Percentiles rank a stretch among this genome's conserved stretches.
phyloP scores from a whole-genome alignment of 2,888 invertebrate genomes.

The Nemapogon koenigi region DNA sequence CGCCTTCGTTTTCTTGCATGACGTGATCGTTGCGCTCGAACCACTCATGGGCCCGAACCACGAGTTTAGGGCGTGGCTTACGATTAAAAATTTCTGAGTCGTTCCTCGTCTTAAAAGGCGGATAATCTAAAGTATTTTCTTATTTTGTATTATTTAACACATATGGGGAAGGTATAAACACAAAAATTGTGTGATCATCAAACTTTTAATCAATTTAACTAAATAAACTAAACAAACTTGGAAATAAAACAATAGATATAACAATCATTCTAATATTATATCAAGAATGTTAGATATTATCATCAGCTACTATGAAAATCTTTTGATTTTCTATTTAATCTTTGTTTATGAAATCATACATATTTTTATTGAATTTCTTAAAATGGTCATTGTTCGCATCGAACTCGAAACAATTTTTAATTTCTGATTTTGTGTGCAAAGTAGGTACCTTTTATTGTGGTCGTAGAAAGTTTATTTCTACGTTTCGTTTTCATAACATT shows the following conservation, averaged over 20 bases:
- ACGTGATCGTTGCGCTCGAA: no score
- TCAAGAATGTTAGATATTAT: background rate
- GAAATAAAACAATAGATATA: background rate
- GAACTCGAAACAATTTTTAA: constrained; percentile 4
- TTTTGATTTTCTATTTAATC: background rate
- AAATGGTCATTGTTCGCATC: background rate
- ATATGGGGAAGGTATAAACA: background rate
- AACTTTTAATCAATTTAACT: background rate
- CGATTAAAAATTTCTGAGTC: no score
- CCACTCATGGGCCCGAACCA: no score
- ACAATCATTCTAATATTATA: background rate
- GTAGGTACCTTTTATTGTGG: constrained; percentile 4
- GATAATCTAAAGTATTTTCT: background rate
- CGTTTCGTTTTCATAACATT: constrained; percentile 3
- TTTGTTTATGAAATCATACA: constrained; percentile 1
- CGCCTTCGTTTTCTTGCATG: no score
- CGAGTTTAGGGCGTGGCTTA: no score
- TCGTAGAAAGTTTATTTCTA: constrained; percentile 3
- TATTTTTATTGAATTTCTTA: constrained; percentile 4
- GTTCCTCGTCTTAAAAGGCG: no score
- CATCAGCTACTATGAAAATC: background rate
- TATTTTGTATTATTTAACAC: background rate
- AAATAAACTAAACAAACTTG: background rate
- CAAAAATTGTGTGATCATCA: background rate
- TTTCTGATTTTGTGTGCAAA: background rate